Evolutionary conservation across 2,113 vertebrate genomes (phyloP).

Genomic region (Aptenodytes patagonicus): DNA sequence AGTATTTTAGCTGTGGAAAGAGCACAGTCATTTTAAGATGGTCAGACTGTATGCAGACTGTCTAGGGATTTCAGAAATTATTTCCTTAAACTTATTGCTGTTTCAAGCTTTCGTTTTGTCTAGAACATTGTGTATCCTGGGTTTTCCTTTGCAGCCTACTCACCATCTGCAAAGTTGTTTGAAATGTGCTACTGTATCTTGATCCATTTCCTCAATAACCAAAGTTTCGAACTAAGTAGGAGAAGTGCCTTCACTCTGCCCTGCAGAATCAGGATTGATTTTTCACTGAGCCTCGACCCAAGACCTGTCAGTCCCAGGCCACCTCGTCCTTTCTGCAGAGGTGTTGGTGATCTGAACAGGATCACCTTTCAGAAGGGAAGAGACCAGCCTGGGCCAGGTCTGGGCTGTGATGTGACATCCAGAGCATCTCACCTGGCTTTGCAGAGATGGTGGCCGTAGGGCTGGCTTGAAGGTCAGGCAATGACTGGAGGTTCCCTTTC

Average conservation of each 20-base stretch:
- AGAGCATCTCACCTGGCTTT: neutral
- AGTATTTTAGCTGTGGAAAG: neutral
- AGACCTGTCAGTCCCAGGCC: neutral
- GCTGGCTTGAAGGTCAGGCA: neutral
- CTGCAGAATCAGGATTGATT: neutral
- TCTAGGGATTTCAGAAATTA: neutral
- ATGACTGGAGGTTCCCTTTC: neutral
- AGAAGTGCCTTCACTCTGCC: neutral
- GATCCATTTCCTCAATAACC: neutral
- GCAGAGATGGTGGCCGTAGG: neutral
- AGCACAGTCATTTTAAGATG: neutral
- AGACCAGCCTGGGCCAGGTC: neutral
- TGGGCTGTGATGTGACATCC: neutral
- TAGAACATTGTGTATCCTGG: neutral
- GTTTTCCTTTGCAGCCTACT: neutral
- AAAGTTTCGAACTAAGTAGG: neutral
- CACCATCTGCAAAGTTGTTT: neutral
- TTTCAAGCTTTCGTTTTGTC: neutral
- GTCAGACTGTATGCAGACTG: neutral
- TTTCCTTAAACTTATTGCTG: constrained; percentile 20
- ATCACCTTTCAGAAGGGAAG: neutral
- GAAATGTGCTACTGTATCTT: neutral
- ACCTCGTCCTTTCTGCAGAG: neutral
- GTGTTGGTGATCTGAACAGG: neutral
- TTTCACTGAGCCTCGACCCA: neutral